Evolutionary conservation across 2,113 vertebrate genomes (phyloP).

Genomic region (Natator depressus): DNA sequence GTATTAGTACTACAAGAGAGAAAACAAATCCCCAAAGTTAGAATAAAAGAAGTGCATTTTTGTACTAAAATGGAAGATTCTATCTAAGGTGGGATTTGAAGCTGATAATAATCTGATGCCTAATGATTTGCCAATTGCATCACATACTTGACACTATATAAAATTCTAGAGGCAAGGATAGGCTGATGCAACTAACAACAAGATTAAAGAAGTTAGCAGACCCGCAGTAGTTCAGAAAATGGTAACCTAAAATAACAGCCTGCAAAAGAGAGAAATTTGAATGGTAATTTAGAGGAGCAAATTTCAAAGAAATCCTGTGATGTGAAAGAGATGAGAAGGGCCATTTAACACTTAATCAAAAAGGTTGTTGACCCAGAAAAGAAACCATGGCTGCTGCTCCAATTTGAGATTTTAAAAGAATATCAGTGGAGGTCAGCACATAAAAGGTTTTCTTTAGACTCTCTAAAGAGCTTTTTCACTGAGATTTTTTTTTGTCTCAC

Average conservation of each 20-base stretch:
- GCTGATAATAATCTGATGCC: neutral
- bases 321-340: slow-evolving; percentile 40
- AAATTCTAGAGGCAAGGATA: slow-evolving; percentile 14
- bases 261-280: slow-evolving; percentile 25
- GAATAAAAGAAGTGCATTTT: neutral
- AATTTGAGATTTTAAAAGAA: slow-evolving; percentile 26
- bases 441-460: neutral
- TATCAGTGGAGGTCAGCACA: slow-evolving; percentile 14
- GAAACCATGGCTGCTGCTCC: slow-evolving; percentile 18
- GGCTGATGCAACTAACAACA: slow-evolving; percentile 26
- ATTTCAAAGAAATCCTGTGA: slow-evolving; percentile 14
- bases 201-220: slow-evolving; percentile 60
- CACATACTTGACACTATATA: neutral
- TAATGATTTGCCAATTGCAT: neutral
- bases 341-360: slow-evolving; percentile 55
- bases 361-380: slow-evolving; percentile 23
- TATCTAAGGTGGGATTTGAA: neutral
- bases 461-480: neutral
- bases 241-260: slow-evolving; percentile 46
- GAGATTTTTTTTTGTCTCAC: neutral
- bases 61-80: neutral
- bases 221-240: slow-evolving; percentile 46
- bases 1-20: neutral
- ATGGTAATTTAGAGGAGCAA: slow-evolving; percentile 58
- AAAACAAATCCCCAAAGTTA: neutral